Percentiles rank a stretch among this genome's conserved stretches.
phyloP scores from a whole-genome alignment of 2,797 vertebrate species.

The Thripadectes ignobilis region DNA sequence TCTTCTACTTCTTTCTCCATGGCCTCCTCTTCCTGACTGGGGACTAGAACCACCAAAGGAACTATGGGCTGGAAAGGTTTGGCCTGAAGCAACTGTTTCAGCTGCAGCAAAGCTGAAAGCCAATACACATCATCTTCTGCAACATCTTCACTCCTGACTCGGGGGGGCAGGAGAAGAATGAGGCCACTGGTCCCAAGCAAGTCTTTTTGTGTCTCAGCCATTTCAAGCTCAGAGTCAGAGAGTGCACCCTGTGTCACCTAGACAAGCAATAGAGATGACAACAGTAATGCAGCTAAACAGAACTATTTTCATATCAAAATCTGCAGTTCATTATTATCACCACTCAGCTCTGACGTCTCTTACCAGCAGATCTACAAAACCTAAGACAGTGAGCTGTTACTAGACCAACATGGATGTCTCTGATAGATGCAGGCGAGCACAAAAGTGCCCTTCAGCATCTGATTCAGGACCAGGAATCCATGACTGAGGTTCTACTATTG shows the following conservation, averaged over 20 bases:
- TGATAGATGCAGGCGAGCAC: not conserved
- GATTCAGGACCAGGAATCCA: not conserved
- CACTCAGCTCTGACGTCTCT: not conserved
- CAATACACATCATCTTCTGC: slow-evolving; percentile 86
- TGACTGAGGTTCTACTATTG: not conserved
- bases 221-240: slow-evolving; percentile 74
- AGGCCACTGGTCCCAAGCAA: slow-evolving; percentile 88
- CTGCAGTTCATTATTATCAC: not conserved
- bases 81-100: slow-evolving; percentile 90
- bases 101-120: slow-evolving; percentile 89
- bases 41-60: slow-evolving; percentile 86
- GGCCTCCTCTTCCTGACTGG: slow-evolving; percentile 49
- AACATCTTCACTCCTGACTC: slow-evolving; percentile 28
- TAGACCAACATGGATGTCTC: not conserved
- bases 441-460: not conserved
- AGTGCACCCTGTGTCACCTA: slow-evolving; percentile 85
- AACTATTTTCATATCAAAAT: not conserved
- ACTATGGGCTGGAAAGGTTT: slow-evolving; percentile 84
- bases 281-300: not conserved
- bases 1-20: slow-evolving; percentile 78
- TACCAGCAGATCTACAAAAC: not conserved
- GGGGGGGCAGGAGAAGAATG: slow-evolving; percentile 84
- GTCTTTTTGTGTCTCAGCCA: slow-evolving; percentile 80
- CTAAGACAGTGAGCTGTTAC: not conserved
- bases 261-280: not conserved